phyloP scores from a whole-genome alignment of 2,797 vertebrate species.

The Lagodon rhomboides region DNA sequence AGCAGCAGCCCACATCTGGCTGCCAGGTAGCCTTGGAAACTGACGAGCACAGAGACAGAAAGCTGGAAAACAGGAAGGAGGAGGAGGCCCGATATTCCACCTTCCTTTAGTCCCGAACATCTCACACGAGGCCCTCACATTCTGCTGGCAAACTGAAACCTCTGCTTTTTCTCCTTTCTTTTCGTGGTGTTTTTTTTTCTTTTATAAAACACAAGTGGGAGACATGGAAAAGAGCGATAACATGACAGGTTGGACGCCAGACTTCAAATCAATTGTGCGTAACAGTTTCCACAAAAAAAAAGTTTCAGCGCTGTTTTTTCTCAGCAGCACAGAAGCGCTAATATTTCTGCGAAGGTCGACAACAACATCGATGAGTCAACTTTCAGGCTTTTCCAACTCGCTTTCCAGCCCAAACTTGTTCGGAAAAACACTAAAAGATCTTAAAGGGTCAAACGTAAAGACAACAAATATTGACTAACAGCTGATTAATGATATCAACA shows the following conservation, averaged over 20 bases:
- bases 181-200: constrained; percentile 9
- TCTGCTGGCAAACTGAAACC: constrained; percentile 41
- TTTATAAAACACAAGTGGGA: constrained; percentile 24
- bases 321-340: not conserved
- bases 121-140: constrained; percentile 45
- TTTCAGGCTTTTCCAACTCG: constrained; percentile 7
- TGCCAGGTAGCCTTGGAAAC: constrained; percentile 73
- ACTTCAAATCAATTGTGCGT: not conserved
- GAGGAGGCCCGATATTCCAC: constrained; percentile 47
- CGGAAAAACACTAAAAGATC: not conserved
- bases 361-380: not conserved
- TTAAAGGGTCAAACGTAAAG: not conserved
- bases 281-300: constrained; percentile 30
- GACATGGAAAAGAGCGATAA: constrained; percentile 1
- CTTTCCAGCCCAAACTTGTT: not conserved
- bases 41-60: constrained; percentile 24
- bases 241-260: constrained; percentile 11
- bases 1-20: constrained; percentile 64
- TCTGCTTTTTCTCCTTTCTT: not conserved
- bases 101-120: constrained; percentile 44
- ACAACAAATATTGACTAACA: not conserved
- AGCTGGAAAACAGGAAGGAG: constrained; percentile 67
- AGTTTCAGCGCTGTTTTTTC: not conserved
- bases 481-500: not conserved
- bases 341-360: not conserved